A percentile compares a stretch with the other conserved stretches of the same genome.
Conservation (phyloP, 2,888 invertebrate species). For the Heliothis peltigera region DNA sequence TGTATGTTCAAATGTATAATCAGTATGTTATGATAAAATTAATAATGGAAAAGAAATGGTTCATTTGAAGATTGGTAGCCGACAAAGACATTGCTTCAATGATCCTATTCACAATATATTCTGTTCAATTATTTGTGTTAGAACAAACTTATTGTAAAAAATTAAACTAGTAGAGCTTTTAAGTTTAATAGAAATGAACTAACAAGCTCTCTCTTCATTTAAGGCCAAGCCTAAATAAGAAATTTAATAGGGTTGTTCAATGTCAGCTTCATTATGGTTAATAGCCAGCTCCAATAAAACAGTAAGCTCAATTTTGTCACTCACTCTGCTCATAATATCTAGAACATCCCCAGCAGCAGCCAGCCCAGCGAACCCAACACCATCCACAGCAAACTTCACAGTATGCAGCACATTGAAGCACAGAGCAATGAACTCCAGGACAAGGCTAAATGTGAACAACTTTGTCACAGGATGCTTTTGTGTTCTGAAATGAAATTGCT, state of each 20-base stretch:
- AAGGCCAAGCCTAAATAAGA: too few species aligned
- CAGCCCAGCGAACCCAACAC: constrained; percentile 95
- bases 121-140: neutral
- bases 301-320: constrained; percentile 59
- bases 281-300: neutral
- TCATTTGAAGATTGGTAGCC: too few species aligned
- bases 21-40: too few species aligned
- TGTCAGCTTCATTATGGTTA: too few species aligned
- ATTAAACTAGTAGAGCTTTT: too few species aligned
- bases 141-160: too few species aligned
- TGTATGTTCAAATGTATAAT: too few species aligned
- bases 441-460: constrained; percentile 96
- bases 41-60: too few species aligned
- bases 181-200: too few species aligned
- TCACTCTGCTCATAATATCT: constrained; percentile 97
- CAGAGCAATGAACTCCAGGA: constrained; percentile 95
- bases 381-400: constrained; percentile 97
- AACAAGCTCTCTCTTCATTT: too few species aligned
- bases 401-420: constrained; percentile 96
- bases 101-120: neutral
- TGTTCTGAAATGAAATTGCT: constrained; percentile 82
- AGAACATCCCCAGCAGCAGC: constrained; percentile 97
- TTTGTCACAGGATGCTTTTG: constrained; percentile 98
- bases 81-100: neutral
- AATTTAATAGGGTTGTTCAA: too few species aligned